These are phyloP conservation scores for Acronicta leporina DNA, from an alignment of 2,888 invertebrate genomes.

Conservation along the genomic window DNA sequence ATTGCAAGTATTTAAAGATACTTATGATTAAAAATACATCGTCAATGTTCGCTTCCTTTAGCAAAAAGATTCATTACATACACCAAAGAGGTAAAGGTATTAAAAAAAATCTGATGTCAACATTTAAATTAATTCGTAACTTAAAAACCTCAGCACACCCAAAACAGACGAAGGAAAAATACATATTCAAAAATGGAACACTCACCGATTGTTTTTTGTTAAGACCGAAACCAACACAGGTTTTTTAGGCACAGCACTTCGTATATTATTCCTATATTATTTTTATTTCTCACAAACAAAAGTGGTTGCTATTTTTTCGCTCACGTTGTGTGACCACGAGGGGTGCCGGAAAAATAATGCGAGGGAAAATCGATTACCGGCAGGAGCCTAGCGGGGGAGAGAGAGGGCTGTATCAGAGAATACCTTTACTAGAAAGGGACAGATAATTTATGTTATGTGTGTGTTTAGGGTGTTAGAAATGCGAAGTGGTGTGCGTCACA, in stretches of 20 bases:
- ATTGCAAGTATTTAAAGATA: no score
- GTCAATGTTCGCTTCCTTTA: background rate
- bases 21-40: background rate
- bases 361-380: constrained; percentile 58
- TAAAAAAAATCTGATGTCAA: constrained; percentile 8
- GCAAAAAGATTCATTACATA: background rate
- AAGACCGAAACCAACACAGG: constrained; percentile 21
- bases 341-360: constrained; percentile 56
- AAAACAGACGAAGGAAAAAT: constrained; percentile 6
- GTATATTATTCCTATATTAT: constrained; percentile 14
- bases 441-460: constrained; percentile 35
- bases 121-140: constrained; percentile 4
- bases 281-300: constrained; percentile 49
- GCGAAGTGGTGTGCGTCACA: constrained; percentile 44
- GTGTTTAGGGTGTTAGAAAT: constrained; percentile 33
- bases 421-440: constrained; percentile 31
- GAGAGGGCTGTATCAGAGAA: constrained; percentile 23
- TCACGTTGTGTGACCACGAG: constrained; percentile 50
- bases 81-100: constrained; percentile 4
- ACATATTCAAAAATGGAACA: constrained; percentile 15
- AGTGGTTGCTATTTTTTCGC: constrained; percentile 9
- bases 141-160: background rate
- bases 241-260: constrained; percentile 30
- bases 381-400: constrained; percentile 27
- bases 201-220: constrained; percentile 39